These are phyloP conservation scores for Calliphora vomitoria DNA, from an alignment of 2,888 invertebrate genomes.

Conservation along the genomic window DNA sequence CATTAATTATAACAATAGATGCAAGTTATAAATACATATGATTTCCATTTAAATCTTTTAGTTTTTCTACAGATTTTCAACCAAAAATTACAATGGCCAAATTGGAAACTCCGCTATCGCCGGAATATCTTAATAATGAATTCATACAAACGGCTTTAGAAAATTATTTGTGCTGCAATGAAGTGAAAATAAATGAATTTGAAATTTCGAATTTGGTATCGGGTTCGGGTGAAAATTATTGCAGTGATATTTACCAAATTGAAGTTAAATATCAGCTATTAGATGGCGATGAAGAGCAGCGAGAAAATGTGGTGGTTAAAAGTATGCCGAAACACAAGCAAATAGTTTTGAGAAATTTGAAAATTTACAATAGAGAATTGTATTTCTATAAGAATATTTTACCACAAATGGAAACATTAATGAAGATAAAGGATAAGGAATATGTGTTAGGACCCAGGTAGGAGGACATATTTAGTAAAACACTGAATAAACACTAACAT, in stretches of 20 bases:
- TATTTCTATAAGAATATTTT: constrained; percentile 84
- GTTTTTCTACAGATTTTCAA: constrained; percentile 21
- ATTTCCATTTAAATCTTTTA: constrained; percentile 43
- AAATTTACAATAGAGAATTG: constrained; percentile 85
- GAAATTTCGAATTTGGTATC: constrained; percentile 77
- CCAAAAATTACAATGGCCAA: constrained; percentile 35
- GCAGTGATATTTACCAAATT: constrained; percentile 82
- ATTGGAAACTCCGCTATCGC: constrained; percentile 24
- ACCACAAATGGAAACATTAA: constrained; percentile 84
- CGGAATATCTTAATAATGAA: constrained; percentile 72
- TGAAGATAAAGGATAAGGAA: constrained; percentile 81
- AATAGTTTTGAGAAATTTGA: constrained; percentile 82
- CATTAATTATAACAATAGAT: constrained; percentile 20
- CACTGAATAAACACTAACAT: background rate
- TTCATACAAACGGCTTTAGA: constrained; percentile 80
- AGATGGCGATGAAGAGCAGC: constrained; percentile 64
- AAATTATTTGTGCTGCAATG: constrained; percentile 79
- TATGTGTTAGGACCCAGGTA: constrained; percentile 81
- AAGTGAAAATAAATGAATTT: constrained; percentile 78
- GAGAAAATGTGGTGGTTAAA: constrained; percentile 79
- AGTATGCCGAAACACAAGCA: constrained; percentile 83
- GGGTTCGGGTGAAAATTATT: constrained; percentile 82
- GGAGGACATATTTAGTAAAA: constrained; percentile 21
- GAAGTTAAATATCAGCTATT: constrained; percentile 76
- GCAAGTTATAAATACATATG: constrained; percentile 48